These are phyloP conservation scores for Spatula clypeata DNA, from an alignment of 2,797 vertebrate species.

Conservation along the genomic window DNA sequence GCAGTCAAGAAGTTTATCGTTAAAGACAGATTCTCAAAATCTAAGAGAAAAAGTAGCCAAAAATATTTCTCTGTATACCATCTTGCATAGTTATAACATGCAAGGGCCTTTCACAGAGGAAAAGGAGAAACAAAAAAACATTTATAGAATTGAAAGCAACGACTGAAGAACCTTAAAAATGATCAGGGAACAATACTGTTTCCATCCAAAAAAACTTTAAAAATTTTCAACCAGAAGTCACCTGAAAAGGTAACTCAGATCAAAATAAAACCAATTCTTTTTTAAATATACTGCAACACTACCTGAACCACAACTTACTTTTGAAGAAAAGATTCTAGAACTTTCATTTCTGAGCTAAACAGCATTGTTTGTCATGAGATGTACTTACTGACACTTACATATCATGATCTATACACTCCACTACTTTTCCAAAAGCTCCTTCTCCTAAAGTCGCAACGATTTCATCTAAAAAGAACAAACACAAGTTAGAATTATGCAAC, in stretches of 20 bases:
- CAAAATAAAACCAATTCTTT: rapidly evolving
- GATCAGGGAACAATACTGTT: background rate
- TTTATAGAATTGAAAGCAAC: background rate
- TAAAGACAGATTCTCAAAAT: background rate
- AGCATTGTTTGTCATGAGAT: background rate
- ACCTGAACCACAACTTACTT: background rate
- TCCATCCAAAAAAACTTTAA: background rate
- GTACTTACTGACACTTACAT: slow-evolving; percentile 85
- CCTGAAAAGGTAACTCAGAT: background rate
- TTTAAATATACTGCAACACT: background rate
- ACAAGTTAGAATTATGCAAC: slow-evolving; percentile 66
- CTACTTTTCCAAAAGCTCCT: slow-evolving; percentile 99
- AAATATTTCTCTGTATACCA: background rate
- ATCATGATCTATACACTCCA: slow-evolving; percentile 94
- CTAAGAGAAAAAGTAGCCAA: background rate
- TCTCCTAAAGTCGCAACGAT: slow-evolving; percentile 96
- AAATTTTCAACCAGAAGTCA: background rate
- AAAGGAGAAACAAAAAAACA: background rate
- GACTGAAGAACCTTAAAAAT: background rate
- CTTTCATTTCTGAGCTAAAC: background rate
- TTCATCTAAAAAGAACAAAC: slow-evolving; percentile 92
- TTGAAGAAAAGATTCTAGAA: rapidly evolving
- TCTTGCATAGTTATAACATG: background rate
- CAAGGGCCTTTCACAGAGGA: background rate
- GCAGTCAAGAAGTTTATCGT: background rate